These are phyloP conservation scores for Leptopilina drosophilae DNA, from an alignment of 2,888 invertebrate genomes.

Conservation along the genomic window DNA sequence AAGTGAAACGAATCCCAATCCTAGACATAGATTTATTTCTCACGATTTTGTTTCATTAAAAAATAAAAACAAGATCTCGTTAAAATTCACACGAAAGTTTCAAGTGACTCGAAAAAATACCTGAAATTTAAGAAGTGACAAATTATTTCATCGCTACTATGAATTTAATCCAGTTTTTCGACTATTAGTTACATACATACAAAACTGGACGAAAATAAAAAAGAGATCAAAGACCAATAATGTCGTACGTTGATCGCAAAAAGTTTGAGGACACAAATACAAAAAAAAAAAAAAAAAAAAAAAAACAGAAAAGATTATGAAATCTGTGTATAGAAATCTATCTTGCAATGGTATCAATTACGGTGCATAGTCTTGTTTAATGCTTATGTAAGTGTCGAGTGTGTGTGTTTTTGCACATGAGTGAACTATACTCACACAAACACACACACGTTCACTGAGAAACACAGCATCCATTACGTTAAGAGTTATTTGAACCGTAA, in stretches of 20 bases:
- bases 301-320: slow-evolving; percentile 29
- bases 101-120: too few species aligned
- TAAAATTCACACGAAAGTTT: too few species aligned
- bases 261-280: slow-evolving; percentile 14
- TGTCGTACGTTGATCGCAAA: slow-evolving; percentile 4
- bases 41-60: too few species aligned
- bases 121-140: too few species aligned
- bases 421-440: not conserved
- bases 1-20: too few species aligned
- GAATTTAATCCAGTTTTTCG: too few species aligned
- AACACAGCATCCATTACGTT: slow-evolving; percentile 25
- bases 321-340: slow-evolving; percentile 13
- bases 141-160: too few species aligned
- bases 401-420: not conserved
- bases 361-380: slow-evolving; percentile 30
- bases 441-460: slow-evolving; percentile 19
- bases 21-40: too few species aligned
- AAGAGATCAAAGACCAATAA: not conserved
- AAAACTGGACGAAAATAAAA: too few species aligned
- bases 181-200: too few species aligned
- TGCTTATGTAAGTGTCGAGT: slow-evolving; percentile 23
- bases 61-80: too few species aligned
- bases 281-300: not conserved
- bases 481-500: slow-evolving; percentile 24
- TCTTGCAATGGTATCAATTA: slow-evolving; percentile 37